These are phyloP conservation scores for Hydrozoanthus gracilis DNA, from an alignment of 92 coral and sea anemone genomes.

Conservation along the genomic window DNA sequence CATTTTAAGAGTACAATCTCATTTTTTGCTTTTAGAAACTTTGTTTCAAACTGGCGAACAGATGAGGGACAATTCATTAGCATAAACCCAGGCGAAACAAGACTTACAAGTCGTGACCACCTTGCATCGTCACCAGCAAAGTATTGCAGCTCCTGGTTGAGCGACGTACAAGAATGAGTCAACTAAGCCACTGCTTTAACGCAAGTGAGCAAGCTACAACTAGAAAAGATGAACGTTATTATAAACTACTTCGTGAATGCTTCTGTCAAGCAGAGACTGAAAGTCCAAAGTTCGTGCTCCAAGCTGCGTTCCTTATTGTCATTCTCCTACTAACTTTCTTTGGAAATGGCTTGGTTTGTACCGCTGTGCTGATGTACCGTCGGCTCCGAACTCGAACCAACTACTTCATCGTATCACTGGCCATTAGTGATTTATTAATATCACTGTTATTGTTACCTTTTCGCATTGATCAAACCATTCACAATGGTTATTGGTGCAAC, in stretches of 20 bases:
- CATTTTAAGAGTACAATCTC: too few relatives aligned
- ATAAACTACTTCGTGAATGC: slow-evolving; percentile 1
- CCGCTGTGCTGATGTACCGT: slow-evolving; percentile 74
- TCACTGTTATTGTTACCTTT: slow-evolving; percentile 75
- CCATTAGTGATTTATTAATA: slow-evolving; percentile 83
- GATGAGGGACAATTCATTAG: too few relatives aligned
- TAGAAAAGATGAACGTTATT: neutral
- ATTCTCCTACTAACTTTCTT: slow-evolving; percentile 78
- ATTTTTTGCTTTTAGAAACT: too few relatives aligned
- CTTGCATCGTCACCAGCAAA: neutral
- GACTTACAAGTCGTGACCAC: too few relatives aligned
- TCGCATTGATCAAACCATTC: slow-evolving; percentile 76
- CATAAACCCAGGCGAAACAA: too few relatives aligned
- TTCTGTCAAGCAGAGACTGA: neutral
- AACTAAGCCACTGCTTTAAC: neutral
- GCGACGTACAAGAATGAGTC: neutral
- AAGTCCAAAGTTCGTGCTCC: slow-evolving; percentile 55
- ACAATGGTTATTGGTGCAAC: slow-evolving; percentile 82
- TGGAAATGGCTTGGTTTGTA: slow-evolving; percentile 83
- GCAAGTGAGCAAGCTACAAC: neutral
- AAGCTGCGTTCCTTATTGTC: slow-evolving; percentile 68
- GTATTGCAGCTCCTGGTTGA: neutral
- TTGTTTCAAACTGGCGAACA: too few relatives aligned
- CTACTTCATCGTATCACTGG: slow-evolving; percentile 90
- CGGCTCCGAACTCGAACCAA: slow-evolving; percentile 90